Evolutionary conservation across 1,140 invertebrate species (phyloP).

Genomic region (Drosophila elegans): DNA sequence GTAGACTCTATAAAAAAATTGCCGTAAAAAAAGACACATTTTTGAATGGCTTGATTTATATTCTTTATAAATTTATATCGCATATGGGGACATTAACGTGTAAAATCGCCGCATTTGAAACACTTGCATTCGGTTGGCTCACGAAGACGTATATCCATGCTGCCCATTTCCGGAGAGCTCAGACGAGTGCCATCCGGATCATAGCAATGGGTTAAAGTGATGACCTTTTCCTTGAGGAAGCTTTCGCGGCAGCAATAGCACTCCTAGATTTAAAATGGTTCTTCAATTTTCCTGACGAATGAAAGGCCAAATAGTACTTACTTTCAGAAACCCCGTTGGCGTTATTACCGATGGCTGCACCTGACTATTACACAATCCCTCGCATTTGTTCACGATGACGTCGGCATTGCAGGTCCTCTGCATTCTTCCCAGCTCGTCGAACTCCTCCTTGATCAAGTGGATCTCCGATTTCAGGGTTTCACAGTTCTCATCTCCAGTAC

Average conservation of each 20-base stretch:
- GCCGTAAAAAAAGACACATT: no score
- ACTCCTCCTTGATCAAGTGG: conserved; percentile 94
- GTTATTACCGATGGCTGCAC: conserved; percentile 95
- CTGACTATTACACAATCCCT: conserved; percentile 95
- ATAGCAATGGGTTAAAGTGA: conserved; percentile 94
- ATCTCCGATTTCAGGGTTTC: conserved; percentile 92
- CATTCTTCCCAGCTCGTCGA: conserved; percentile 91
- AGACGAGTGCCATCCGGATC: conserved; percentile 93
- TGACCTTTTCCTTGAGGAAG: conserved; percentile 91
- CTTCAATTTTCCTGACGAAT: background rate
- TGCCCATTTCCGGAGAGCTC: conserved; percentile 87
- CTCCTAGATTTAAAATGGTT: conserved; percentile 87
- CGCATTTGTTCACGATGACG: conserved; percentile 94
- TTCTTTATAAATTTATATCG: conserved; percentile 1
- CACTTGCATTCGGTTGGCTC: conserved; percentile 96
- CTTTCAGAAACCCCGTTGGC: conserved; percentile 95
- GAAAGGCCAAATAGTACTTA: conserved; percentile 75
- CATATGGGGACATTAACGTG: conserved; percentile 84
- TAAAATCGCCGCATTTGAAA: conserved; percentile 93
- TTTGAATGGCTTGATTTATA: background rate
- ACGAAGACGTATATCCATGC: conserved; percentile 92
- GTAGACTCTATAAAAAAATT: no score
- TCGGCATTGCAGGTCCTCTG: conserved; percentile 94
- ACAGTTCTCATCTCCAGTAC: conserved; percentile 87
- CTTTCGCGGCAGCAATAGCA: conserved; percentile 96